Evolutionary conservation across 2,113 vertebrate species (phyloP).

Genomic region (Puffinus mauretanicus): DNA sequence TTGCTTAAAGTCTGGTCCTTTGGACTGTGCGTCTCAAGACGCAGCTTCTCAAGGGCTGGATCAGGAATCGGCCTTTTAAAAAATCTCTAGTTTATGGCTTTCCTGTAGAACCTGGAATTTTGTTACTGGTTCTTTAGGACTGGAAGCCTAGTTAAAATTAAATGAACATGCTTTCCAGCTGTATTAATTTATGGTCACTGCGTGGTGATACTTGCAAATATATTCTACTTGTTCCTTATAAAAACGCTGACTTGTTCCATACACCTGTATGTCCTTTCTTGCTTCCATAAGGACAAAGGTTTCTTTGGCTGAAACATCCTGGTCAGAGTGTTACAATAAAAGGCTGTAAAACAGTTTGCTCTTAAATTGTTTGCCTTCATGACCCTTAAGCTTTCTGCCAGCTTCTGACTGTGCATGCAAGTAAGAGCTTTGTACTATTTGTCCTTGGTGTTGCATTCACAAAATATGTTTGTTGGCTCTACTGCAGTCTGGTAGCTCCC

Average conservation of each 20-base stretch:
- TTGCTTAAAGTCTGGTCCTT: not conserved
- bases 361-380: conserved; percentile 25
- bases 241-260: not conserved
- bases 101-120: not conserved
- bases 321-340: not conserved
- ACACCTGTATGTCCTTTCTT: not conserved
- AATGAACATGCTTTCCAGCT: not conserved
- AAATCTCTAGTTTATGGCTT: not conserved
- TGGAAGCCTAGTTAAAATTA: not conserved
- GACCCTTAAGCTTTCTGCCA: conserved; percentile 48
- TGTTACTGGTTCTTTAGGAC: not conserved
- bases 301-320: conserved; percentile 33
- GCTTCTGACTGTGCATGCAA: not conserved
- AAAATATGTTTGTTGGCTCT: not conserved
- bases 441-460: conserved; percentile 14
- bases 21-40: not conserved
- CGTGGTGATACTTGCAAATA: not conserved
- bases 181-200: not conserved
- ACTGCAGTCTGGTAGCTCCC: not conserved
- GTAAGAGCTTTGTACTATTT: not conserved
- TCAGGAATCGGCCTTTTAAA: not conserved
- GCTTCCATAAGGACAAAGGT: not conserved
- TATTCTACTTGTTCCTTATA: not conserved
- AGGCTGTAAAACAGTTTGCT: not conserved
- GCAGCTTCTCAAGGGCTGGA: not conserved